Evolutionary conservation across 1,140 invertebrate species (phyloP).

Genomic region (Neocloeon triangulifer): DNA sequence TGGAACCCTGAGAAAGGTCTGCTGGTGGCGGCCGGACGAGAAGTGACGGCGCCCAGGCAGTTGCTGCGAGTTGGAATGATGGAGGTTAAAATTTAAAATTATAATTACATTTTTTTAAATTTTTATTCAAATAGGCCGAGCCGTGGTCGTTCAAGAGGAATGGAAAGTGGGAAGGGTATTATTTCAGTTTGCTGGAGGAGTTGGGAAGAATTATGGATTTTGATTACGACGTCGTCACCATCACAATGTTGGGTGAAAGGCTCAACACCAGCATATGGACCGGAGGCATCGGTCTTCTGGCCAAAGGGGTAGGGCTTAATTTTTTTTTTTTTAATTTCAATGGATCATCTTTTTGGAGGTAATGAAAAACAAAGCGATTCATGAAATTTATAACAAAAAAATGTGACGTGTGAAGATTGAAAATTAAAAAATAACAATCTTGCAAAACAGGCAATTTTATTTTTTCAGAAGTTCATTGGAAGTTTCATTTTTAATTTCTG

Average conservation of each 20-base stretch:
- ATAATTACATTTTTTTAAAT: too few species aligned
- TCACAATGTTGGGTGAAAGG: constrained; percentile 23
- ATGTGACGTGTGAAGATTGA: neutral
- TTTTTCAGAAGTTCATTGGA: neutral
- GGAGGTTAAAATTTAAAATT: too few species aligned
- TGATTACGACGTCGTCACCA: constrained; percentile 60
- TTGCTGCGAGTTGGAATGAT: neutral
- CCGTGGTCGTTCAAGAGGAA: constrained; percentile 17
- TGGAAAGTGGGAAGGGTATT: constrained; percentile 62
- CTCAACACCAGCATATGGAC: constrained; percentile 58
- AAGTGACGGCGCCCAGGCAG: neutral
- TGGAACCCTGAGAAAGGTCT: neutral
- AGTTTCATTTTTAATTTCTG: neutral
- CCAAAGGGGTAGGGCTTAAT: constrained; percentile 37
- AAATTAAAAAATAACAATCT: neutral
- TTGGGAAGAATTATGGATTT: constrained; percentile 61
- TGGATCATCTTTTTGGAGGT: neutral
- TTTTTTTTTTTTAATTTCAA: constrained; percentile 7
- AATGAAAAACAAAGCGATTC: neutral
- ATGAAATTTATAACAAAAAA: neutral
- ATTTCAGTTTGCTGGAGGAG: constrained; percentile 64
- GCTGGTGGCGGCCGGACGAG: neutral
- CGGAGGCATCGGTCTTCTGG: constrained; percentile 76
- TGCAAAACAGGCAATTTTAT: neutral
- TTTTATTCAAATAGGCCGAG: too few species aligned